These are phyloP conservation scores for Colletes collaris DNA, from an alignment of 2,888 invertebrate genomes.

Conservation along the genomic window DNA sequence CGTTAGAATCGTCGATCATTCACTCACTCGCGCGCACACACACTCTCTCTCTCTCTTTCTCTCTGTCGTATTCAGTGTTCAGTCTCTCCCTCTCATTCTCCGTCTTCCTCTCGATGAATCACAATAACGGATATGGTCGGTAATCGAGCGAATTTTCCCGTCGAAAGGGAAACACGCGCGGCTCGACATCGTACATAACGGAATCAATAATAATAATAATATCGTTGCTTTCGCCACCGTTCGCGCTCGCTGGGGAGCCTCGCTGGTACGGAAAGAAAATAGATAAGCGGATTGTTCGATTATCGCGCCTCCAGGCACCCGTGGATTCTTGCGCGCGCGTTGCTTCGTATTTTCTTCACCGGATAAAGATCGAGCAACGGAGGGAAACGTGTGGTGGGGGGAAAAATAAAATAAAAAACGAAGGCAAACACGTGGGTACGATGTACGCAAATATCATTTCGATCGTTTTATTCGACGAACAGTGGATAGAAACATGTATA, in stretches of 20 bases:
- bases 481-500: not conserved
- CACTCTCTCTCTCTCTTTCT: constrained; percentile 44
- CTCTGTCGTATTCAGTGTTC: constrained; percentile 11
- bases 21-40: constrained; percentile 27
- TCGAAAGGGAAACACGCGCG: constrained; percentile 30
- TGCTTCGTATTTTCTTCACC: too few relatives aligned
- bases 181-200: not conserved
- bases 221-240: constrained; percentile 26
- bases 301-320: constrained; percentile 32
- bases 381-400: not conserved
- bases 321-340: too few relatives aligned
- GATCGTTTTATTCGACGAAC: constrained; percentile 35
- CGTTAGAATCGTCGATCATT: constrained; percentile 41
- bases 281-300: constrained; percentile 33
- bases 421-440: not conserved
- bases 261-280: constrained; percentile 7
- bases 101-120: constrained; percentile 60
- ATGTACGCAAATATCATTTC: constrained; percentile 5
- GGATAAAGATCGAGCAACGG: too few relatives aligned
- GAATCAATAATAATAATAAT: constrained; percentile 18
- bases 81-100: constrained; percentile 42
- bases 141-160: constrained; percentile 39
- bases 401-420: not conserved
- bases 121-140: constrained; percentile 58
- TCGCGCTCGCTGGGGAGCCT: constrained; percentile 10